A percentile compares a stretch with the other conserved stretches of the same genome.
phyloP scores from a whole-genome alignment of 2,113 vertebrate genomes.

The Tetrax tetrax region DNA sequence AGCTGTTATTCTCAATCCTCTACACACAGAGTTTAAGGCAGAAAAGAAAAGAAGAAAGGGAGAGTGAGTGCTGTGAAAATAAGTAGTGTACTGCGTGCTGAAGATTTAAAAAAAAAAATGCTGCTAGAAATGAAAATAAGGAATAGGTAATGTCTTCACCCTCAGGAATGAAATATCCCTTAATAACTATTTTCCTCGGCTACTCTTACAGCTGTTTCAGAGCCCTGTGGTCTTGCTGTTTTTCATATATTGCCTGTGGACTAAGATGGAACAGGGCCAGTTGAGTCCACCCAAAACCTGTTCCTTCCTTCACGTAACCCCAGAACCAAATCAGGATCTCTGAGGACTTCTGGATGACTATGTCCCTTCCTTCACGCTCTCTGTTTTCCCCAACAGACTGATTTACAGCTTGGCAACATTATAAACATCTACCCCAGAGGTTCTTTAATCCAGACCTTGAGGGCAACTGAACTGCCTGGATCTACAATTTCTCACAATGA shows the following conservation, averaged over 20 bases:
- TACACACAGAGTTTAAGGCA: background rate
- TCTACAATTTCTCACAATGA: accelerated
- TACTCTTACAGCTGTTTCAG: background rate
- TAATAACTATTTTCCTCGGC: background rate
- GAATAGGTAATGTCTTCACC: background rate
- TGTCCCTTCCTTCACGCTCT: background rate
- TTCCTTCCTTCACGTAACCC: accelerated
- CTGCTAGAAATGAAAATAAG: constrained; percentile 6
- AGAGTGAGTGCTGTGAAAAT: background rate
- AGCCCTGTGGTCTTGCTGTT: background rate
- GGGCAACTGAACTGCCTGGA: background rate
- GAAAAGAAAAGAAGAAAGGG: constrained; percentile 11
- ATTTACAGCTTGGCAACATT: background rate
- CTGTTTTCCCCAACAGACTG: background rate
- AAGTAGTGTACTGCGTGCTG: background rate
- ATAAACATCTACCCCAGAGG: background rate
- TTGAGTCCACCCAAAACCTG: background rate
- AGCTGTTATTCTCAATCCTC: background rate
- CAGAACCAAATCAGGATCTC: background rate
- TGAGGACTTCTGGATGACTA: background rate
- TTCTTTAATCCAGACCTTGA: background rate
- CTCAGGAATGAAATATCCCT: constrained; percentile 14
- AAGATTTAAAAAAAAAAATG: background rate
- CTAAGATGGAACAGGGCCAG: background rate
- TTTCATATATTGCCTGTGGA: background rate